These are phyloP conservation scores for Cryptocephalus primarius DNA, from an alignment of 2,888 invertebrate genomes.

Conservation along the genomic window DNA sequence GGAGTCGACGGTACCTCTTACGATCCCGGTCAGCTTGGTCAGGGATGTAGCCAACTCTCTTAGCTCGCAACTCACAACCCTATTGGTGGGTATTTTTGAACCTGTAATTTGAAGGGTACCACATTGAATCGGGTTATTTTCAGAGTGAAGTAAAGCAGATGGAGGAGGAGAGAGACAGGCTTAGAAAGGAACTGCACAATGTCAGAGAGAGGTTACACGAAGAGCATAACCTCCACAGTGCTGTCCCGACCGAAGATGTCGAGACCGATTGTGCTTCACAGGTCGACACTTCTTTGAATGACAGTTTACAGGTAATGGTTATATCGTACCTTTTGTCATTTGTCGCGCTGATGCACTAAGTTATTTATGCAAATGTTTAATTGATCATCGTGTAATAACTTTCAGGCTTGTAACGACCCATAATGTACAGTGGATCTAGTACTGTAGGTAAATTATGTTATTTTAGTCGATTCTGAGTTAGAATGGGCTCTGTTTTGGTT, in stretches of 20 bases:
- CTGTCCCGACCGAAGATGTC: constrained; percentile 8
- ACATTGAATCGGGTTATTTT: constrained; percentile 7
- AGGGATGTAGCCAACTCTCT: constrained; percentile 53
- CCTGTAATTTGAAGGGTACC: neutral
- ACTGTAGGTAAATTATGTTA: neutral
- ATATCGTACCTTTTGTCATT: too few species aligned
- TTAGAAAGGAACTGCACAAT: constrained; percentile 60
- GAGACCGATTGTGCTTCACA: constrained; percentile 12
- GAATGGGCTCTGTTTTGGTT: neutral
- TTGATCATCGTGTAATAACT: too few species aligned
- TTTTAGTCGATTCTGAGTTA: too few species aligned
- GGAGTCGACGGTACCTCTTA: constrained; percentile 33
- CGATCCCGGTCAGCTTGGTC: constrained; percentile 49
- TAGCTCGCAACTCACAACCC: constrained; percentile 54
- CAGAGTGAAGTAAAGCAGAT: constrained; percentile 64
- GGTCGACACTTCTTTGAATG: constrained; percentile 4
- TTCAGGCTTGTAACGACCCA: too few species aligned
- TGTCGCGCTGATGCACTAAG: too few species aligned
- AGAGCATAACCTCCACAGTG: constrained; percentile 36
- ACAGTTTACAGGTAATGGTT: constrained; percentile 10
- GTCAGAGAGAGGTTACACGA: constrained; percentile 61
- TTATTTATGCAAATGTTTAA: too few species aligned
- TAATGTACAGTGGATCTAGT: too few species aligned
- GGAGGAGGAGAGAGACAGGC: constrained; percentile 63
- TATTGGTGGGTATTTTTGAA: constrained; percentile 45